These are phyloP conservation scores for Dolichoris vasculosae DNA, from an alignment of 1,140 invertebrate species.

Conservation along the genomic window DNA sequence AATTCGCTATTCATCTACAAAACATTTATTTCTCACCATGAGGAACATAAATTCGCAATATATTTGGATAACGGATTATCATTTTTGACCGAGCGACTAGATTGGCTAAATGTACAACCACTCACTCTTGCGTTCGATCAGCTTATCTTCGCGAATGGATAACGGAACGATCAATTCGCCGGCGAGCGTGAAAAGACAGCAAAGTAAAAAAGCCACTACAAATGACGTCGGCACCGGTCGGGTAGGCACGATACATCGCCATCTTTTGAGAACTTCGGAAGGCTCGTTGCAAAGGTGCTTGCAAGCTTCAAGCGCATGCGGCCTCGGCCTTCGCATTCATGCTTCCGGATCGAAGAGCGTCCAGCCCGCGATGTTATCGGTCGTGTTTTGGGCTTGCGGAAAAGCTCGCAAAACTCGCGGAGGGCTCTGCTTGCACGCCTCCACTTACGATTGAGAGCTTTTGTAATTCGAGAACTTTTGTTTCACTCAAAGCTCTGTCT, in stretches of 20 bases:
- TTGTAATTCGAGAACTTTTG: too few species aligned
- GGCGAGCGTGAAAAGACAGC: background rate
- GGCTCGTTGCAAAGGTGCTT: slow-evolving; percentile 43
- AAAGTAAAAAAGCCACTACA: background rate
- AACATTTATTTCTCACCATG: too few species aligned
- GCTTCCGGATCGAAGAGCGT: slow-evolving; percentile 58
- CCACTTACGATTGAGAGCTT: background rate
- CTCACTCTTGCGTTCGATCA: background rate
- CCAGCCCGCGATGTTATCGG: slow-evolving; percentile 69
- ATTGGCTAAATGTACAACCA: background rate
- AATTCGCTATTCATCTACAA: too few species aligned
- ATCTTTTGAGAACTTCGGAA: slow-evolving; percentile 61
- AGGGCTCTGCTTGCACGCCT: slow-evolving; percentile 61
- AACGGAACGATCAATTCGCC: background rate
- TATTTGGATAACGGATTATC: background rate
- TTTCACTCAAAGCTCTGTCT: too few species aligned
- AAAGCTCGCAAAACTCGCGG: slow-evolving; percentile 57
- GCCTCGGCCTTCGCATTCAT: background rate
- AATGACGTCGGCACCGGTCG: background rate
- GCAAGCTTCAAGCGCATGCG: slow-evolving; percentile 46
- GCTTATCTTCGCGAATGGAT: background rate
- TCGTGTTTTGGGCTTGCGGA: slow-evolving; percentile 59
- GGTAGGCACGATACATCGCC: slow-evolving; percentile 59
- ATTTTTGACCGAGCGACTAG: background rate
- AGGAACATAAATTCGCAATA: background rate